Evolutionary conservation across 2,113 vertebrate genomes (phyloP).

Genomic region (Entomyzon cyanotis): DNA sequence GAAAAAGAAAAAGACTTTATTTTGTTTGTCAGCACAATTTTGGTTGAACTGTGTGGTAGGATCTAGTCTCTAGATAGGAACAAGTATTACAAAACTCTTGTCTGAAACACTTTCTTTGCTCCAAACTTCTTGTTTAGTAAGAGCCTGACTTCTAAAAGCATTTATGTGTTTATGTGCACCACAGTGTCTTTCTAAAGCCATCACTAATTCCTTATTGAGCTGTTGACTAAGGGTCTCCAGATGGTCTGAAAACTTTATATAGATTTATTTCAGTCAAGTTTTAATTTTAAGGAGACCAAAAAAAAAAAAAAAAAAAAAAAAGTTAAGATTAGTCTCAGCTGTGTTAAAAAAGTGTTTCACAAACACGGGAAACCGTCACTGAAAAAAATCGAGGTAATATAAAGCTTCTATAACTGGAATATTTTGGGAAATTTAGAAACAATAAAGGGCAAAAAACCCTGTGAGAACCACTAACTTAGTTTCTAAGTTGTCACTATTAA

Average conservation of each 20-base stretch:
- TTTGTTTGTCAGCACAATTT: background rate
- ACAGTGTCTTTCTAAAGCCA: background rate
- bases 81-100: background rate
- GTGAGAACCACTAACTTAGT: background rate
- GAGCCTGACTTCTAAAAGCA: background rate
- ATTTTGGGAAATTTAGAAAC: background rate
- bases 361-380: background rate
- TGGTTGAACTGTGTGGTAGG: background rate
- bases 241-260: background rate
- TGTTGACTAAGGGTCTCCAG: background rate
- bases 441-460: background rate
- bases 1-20: background rate
- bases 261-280: background rate
- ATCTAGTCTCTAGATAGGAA: background rate
- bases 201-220: background rate
- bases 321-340: background rate
- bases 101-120: conserved; percentile 3
- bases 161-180: background rate
- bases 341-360: background rate
- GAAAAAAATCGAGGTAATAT: background rate
- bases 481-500: background rate
- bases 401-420: background rate
- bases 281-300: background rate
- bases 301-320: background rate
- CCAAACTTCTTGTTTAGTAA: background rate